A percentile compares a stretch with the other conserved stretches of the same genome.
phyloP scores from a whole-genome alignment of 2,797 vertebrate species.

The Myotis findleyi region DNA sequence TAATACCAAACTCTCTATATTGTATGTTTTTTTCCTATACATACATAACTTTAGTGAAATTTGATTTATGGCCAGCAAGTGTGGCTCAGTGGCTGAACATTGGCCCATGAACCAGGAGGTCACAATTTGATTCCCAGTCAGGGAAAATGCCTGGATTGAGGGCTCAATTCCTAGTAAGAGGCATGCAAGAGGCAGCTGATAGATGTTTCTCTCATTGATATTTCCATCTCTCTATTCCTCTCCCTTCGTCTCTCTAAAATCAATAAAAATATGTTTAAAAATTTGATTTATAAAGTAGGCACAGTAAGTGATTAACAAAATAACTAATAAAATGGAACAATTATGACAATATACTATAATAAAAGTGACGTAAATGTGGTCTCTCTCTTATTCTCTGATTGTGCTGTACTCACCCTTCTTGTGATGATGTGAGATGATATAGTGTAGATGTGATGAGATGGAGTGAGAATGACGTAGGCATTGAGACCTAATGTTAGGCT shows the following conservation, averaged over 20 bases:
- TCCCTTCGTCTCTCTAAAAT: too few relatives aligned
- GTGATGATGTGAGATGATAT: too few relatives aligned
- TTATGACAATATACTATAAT: background rate
- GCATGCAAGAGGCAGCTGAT: too few relatives aligned
- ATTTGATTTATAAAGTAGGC: background rate
- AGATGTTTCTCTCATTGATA: too few relatives aligned
- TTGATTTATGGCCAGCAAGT: background rate
- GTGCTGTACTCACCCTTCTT: background rate
- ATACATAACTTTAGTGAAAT: background rate
- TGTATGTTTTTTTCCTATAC: background rate
- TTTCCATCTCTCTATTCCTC: too few relatives aligned
- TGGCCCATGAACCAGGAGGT: too few relatives aligned
- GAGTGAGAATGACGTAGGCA: fast-evolving
- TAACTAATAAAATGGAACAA: background rate
- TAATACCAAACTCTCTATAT: background rate
- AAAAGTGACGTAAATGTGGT: background rate
- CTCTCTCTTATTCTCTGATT: background rate
- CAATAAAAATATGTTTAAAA: too few relatives aligned
- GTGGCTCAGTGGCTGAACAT: too few relatives aligned
- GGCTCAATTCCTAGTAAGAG: too few relatives aligned
- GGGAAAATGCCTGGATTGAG: too few relatives aligned
- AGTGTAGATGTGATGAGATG: background rate
- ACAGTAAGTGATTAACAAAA: background rate
- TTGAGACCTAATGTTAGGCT: too few relatives aligned
- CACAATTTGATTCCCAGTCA: too few relatives aligned